These are phyloP conservation scores for Chiridota heheva DNA, from an alignment of 35 echinoderm and acorn worm genomes.

Conservation along the genomic window DNA sequence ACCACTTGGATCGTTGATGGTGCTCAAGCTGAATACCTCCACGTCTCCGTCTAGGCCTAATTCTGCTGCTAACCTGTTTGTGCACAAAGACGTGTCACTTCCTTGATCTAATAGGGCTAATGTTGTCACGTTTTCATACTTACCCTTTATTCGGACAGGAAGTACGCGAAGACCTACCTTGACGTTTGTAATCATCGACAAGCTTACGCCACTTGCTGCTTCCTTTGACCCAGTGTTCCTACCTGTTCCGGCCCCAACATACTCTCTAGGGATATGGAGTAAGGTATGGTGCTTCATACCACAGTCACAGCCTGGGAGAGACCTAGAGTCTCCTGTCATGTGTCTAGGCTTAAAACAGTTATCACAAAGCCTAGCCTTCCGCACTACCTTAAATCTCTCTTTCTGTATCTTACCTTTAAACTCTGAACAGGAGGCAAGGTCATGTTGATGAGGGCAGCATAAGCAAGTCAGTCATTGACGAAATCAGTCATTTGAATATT, in stretches of 20 bases:
- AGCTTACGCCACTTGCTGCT: not conserved
- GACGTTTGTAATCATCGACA: not conserved
- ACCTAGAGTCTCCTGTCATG: conserved; percentile 1
- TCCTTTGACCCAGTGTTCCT: not conserved
- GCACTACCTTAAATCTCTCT: conserved; percentile 7
- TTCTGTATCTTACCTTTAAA: conserved; percentile 8
- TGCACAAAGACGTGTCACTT: conserved; percentile 45
- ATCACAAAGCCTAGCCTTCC: conserved; percentile 38
- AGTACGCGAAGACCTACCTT: conserved; percentile 3
- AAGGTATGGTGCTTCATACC: conserved; percentile 16
- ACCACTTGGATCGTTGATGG: not conserved
- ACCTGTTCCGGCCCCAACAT: not conserved
- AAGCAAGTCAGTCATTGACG: not conserved
- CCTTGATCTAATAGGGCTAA: conserved; percentile 27
- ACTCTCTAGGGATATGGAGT: not conserved
- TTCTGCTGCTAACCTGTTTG: not conserved
- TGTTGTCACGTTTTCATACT: not conserved
- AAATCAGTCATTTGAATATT: too few species aligned
- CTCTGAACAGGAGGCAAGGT: not conserved
- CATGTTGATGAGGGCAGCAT: not conserved
- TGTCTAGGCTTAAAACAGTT: conserved; percentile 36
- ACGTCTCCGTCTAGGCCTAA: conserved; percentile 28
- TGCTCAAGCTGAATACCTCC: conserved; percentile 1
- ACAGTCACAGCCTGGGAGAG: conserved; percentile 19
- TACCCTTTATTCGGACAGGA: not conserved